Conservation (phyloP, 2,888 invertebrate species). For the Cyaniris semiargus region DNA sequence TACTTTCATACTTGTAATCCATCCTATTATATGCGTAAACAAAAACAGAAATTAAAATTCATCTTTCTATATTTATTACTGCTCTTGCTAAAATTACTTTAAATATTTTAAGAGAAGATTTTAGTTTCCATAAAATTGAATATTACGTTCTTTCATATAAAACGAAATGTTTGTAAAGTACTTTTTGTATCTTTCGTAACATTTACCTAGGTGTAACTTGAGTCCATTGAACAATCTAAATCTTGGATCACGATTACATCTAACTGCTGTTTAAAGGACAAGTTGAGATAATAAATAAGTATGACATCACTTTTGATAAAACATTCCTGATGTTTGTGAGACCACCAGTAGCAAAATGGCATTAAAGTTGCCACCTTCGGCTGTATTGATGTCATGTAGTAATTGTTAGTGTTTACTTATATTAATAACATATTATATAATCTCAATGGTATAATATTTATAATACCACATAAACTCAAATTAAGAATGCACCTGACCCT, state of each 20-base stretch:
- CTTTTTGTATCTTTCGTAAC: background rate
- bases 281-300: constrained; percentile 20
- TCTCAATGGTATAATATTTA: background rate
- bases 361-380: constrained; percentile 22
- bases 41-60: constrained; percentile 5
- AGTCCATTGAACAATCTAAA: background rate
- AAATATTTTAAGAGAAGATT: background rate
- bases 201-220: background rate
- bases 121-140: background rate
- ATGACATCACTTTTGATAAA: constrained; percentile 14
- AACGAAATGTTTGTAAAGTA: background rate
- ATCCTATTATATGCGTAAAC: background rate
- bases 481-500: too few species aligned
- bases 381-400: constrained; percentile 24
- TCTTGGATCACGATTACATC: constrained; percentile 5
- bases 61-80: background rate
- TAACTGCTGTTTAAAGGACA: constrained; percentile 13
- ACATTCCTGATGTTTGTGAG: constrained; percentile 15
- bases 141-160: background rate
- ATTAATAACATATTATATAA: background rate
- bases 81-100: background rate
- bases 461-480: background rate
- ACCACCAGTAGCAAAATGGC: constrained; percentile 23
- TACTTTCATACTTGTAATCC: background rate
- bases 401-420: background rate